Evolutionary conservation across 2,888 invertebrate species (phyloP), one percentile per base, ranked within the genome.

Genomic region (Cerceris rybyensis): DNA sequence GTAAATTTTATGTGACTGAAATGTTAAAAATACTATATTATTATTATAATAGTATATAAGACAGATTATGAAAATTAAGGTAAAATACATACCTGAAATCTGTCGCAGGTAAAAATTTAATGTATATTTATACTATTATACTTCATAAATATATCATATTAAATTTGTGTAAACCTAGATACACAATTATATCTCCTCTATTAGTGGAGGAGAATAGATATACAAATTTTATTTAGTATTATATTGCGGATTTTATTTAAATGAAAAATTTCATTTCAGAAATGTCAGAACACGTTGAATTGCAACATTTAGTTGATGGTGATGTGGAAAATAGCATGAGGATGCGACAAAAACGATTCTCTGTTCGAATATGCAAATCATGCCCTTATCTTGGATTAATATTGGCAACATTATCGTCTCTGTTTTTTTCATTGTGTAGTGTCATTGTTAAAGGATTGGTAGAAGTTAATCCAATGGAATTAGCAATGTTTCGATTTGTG

Each of bases 391-490:
- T 98, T 80, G 98, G 98, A 46, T 94, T 98, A 80, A 93, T 97
- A 82, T 93, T 98, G 69, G 98, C 98, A 14, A 97, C 97, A 0
- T 92, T 97, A 61, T 98, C 98, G 11, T 98, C 97, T 14, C 93
- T 98, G 63, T 98, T 98, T 92, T 98, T 98, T 92, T 98, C 98
- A 2, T 93, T 98, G 71, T 97, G 97, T 92, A 97, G 98, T 60
- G 97, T 98, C 49, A 98, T 98, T 84, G 98, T 98, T 2, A 98
- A 98, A 93, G 96, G 96, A 90, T 94, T 98, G 87, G 95, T 97
- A 6, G 96, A 97, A 88, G 95, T 98, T 57, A 96, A 97, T 92
- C 98, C 98, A 7, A 96, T 97, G 95, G 97, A 98, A 91, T 93
- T 98, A 77, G 97, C 98, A 6, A 96, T 97, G 84, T 97, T 97